Percentiles rank a stretch among this genome's conserved stretches.
Evolutionary conservation across 1,140 invertebrate species (phyloP).

Genomic region (Paraescarpia echinospica): DNA sequence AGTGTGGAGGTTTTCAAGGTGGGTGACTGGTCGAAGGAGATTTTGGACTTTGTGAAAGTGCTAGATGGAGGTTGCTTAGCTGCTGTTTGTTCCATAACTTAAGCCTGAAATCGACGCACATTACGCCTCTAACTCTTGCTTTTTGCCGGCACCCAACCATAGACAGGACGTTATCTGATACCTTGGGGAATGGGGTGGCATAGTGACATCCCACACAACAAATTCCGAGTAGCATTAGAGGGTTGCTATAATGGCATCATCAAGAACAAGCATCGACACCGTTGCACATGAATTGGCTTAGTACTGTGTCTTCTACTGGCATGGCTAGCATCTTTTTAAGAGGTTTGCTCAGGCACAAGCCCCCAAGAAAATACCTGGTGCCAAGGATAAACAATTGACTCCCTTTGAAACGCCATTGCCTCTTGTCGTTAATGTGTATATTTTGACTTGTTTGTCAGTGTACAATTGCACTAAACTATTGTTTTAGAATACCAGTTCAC

Average conservation of each 20-base stretch:
- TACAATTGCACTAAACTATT: neutral
- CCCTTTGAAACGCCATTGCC: neutral
- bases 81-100: too few species aligned
- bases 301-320: neutral
- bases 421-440: neutral
- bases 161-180: too few species aligned
- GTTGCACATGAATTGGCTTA: neutral
- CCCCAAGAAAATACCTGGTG: neutral
- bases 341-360: neutral
- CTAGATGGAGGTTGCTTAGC: too few species aligned
- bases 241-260: neutral
- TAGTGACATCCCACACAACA: neutral
- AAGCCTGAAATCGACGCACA: too few species aligned
- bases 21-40: neutral
- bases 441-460: slow-evolving; percentile 6
- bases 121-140: too few species aligned
- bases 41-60: too few species aligned
- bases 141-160: neutral
- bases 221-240: neutral
- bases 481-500: slow-evolving; percentile 46
- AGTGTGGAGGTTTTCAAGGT: too few species aligned
- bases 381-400: neutral
- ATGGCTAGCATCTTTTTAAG: neutral
- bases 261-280: neutral
- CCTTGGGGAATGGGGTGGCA: neutral